Evolutionary conservation across 2,113 vertebrate species (phyloP), one percentile per base, ranked within the genome.

Genomic region (Hippocampus abdominalis): DNA sequence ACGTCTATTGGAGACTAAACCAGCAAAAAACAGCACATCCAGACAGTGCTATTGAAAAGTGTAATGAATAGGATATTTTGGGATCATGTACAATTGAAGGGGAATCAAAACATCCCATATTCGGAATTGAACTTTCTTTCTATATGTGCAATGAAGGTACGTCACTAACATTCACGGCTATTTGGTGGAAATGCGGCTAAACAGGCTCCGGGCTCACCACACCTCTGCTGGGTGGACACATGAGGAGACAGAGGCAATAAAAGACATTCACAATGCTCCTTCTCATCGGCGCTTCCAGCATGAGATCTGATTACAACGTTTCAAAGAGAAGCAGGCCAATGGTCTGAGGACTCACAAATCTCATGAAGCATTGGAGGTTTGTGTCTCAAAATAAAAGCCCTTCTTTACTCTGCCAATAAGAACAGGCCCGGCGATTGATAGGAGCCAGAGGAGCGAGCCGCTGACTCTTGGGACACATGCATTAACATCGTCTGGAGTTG

Each of bases 301-400:
- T 81, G 79, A 83, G 86, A 90, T 91, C 87, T 88, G 88, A 90
- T 92, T 88, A 87, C 88, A 70, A 78, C 57, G 82, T 86, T 79
- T 85, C 83, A 82, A 77, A 81, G 82, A 81, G 88, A 89, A 88
- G 78, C 83, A 81, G 85, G 85, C 90, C 84, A 86, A 81, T 82
- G 81, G 75, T 75, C 39, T 76, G 48, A 60, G 77, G 85, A 87
- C 84, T 87, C 74, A 84, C 84, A 29, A 23, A 70, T 49, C 78
- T 84, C 84, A 87, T 72, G 70, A 68, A 81, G 71, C 60, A 74
- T 32, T 40, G 51, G 21, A n/a, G 51, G 21, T 54, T 54, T 54
- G 21, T 23, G 9, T 54, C 0, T 32, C 66, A 77, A 66, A 69
- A 72, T 73, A 81, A 85, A 70, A 70, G 78, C 67, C 78, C 86